Percentiles rank a stretch among this genome's conserved stretches.
Evolutionary conservation across 2,113 vertebrate genomes (phyloP).

Genomic region (Macheiramphus alcinus): DNA sequence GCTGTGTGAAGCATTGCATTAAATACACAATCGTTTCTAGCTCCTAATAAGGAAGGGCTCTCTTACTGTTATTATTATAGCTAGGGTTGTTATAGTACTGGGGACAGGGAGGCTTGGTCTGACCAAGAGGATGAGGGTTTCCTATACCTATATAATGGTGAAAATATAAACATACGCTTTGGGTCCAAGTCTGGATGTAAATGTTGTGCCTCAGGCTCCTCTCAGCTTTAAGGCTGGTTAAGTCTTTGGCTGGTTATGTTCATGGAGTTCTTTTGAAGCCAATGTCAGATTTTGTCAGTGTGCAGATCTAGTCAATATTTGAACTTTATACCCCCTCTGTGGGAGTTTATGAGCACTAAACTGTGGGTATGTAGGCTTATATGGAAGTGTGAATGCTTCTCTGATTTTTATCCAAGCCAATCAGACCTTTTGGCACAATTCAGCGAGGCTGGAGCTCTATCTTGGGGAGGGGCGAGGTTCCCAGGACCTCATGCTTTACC

Average conservation of each 20-base stretch:
- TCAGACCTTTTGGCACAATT: constrained; percentile 27
- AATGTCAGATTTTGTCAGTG: constrained; percentile 20
- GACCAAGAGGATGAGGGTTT: not conserved
- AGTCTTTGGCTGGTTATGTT: constrained; percentile 6
- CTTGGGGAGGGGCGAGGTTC: not conserved
- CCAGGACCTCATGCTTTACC: not conserved
- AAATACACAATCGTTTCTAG: constrained; percentile 51
- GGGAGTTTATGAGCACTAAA: constrained; percentile 43
- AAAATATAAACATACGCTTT: constrained; percentile 18
- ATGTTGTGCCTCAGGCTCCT: constrained; percentile 1
- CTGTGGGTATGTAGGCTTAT: constrained; percentile 44
- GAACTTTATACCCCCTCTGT: constrained; percentile 27
- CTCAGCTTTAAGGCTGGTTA: not conserved
- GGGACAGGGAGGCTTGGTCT: constrained; percentile 12
- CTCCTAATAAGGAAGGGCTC: constrained; percentile 58
- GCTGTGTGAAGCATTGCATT: not conserved
- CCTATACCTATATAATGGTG: not conserved
- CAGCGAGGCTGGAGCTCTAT: not conserved
- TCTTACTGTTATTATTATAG: constrained; percentile 60
- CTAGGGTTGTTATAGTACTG: constrained; percentile 37
- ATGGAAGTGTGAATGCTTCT: constrained; percentile 35
- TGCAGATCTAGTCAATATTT: constrained; percentile 57
- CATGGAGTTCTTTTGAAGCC: constrained; percentile 1
- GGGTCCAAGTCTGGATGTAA: not conserved
- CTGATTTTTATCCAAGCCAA: constrained; percentile 50